phyloP scores from a whole-genome alignment of 2,113 vertebrate species.

The Nansenia antarctica region DNA sequence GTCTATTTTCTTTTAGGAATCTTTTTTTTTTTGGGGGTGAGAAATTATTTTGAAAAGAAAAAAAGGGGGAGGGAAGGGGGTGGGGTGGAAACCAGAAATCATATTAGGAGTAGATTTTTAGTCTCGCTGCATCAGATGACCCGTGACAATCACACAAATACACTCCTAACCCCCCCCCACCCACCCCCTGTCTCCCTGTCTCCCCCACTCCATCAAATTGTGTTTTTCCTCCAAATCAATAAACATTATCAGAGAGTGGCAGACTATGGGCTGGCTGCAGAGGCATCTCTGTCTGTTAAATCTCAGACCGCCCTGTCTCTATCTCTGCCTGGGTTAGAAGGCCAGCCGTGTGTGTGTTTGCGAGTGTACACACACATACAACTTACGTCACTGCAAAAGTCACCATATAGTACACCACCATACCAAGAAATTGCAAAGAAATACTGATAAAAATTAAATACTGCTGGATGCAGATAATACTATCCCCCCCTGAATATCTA shows the following conservation, averaged over 20 bases:
- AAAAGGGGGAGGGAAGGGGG: neutral
- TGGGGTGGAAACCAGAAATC: neutral
- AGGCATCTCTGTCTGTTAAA: conserved; percentile 61
- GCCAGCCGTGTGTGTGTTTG: no score
- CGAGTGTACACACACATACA: conserved; percentile 1
- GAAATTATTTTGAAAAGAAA: neutral
- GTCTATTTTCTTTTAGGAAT: neutral
- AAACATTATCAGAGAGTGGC: conserved; percentile 79
- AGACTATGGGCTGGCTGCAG: conserved; percentile 72
- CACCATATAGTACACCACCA: no score
- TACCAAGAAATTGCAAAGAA: no score
- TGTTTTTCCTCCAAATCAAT: conserved; percentile 75
- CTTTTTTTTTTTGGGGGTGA: neutral
- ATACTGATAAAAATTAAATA: no score
- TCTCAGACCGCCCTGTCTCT: conserved; percentile 62
- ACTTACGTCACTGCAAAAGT: no score
- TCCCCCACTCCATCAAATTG: conserved; percentile 72
- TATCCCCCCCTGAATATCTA: no score
- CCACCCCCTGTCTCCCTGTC: conserved; percentile 9
- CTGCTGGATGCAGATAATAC: no score
- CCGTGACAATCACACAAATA: conserved; percentile 62
- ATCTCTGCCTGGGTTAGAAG: conserved; percentile 56
- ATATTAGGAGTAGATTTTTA: conserved; percentile 28
- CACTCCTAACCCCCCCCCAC: conserved; percentile 10
- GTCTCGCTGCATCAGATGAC: conserved; percentile 44